Evolutionary conservation across 2,113 vertebrate species (phyloP), one percentile per base, ranked within the genome.

Genomic region (Tenebrosternarchus preto): DNA sequence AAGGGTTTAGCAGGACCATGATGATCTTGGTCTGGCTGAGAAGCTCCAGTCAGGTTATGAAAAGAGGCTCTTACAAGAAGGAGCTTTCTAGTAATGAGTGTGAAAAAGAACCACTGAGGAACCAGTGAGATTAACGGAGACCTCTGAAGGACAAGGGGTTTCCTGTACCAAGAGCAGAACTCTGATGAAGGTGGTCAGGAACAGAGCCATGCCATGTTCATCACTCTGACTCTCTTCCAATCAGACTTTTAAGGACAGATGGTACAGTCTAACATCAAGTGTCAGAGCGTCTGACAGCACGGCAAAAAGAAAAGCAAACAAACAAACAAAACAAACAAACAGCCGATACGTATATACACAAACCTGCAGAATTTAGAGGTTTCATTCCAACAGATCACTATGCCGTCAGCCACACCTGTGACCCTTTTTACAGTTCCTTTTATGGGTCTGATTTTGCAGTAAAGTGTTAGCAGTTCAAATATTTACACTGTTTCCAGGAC

Each of bases 401-500:
- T 72, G 33, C 81, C 59, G 80, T 73, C 72, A 75, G 53, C 59
- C 29, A 29, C 57, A 67, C 36, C 78, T 72, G 25, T 19, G 68
- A 25, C 33, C 39, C n/a, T 33, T 9, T 39, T 76, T 78, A 46
- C 46, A 73, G 25, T 60, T 59, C 78, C 80, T 79, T 84, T 83
- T 79, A 85, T 76, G 77, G 84, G 29, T 27, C 46, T 63, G 76
- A 80, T 60, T 69, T 12, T 70, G 53, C 43, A 46, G 70, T 80
- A 75, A 71, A 72, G 43, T 33, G 76, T 84, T 84, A 77, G 78
- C 61, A 81, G 59, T 72, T 60, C 82, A 88, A 87, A 86, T 87
- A 88, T 87, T 87, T 82, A 87, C 85, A 83, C 8, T 20, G 83
- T 88, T 72, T 87, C 86, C 61, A 82, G 82, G 86, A 85, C 75